Evolutionary conservation across 2,113 vertebrate species (phyloP), one percentile per base, ranked within the genome.

Genomic region (Nothobranchius furzeri): DNA sequence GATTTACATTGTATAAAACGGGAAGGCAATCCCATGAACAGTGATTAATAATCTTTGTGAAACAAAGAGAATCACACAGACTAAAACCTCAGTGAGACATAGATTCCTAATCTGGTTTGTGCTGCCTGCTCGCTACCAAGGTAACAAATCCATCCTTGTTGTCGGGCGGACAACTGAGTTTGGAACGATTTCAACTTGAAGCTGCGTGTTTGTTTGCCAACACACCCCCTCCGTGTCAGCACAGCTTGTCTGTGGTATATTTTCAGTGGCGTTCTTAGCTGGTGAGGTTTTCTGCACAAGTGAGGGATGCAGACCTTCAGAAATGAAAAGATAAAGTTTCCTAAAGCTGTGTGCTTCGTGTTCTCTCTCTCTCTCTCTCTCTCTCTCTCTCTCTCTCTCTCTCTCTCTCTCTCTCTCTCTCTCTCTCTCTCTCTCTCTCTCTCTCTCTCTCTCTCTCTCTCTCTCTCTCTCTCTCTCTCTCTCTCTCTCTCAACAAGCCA

Each of bases 91-190:
- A 4, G 37, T 7, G 37, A 40, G 37, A 40, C 37, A 40, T 40
- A 40, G 37, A 7, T 40, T 40, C 37, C 37, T 40, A 40, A 40
- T 40, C 66, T 73, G 42, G 55, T 82, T 79, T 70, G 68, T 46
- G 5, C 60, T 42, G 52, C 68, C 59, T 70, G 52, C 60, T 68
- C 76, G 81, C 86, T 64, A 25, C 79, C 59, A 65, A 64, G 13
- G 85, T 42, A 62, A 83, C 74, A 69, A 71, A 78, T 75, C 77
- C 74, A 49, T 64, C 56, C 53, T 35, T 61, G 70, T 53, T 13
- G 68, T 8, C 12, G 56, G 69, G 66, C 73, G 57, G 59, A 66
- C 43, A 65, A 50, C 60, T 0, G 20, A 54, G 51, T 25, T 9
- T 7, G 20, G 4, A 60, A 65, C 56, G 12, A 7, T 51, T 59